These are phyloP conservation scores for Hepsetus odoe DNA, from an alignment of 2,113 vertebrate species.

Conservation along the genomic window DNA sequence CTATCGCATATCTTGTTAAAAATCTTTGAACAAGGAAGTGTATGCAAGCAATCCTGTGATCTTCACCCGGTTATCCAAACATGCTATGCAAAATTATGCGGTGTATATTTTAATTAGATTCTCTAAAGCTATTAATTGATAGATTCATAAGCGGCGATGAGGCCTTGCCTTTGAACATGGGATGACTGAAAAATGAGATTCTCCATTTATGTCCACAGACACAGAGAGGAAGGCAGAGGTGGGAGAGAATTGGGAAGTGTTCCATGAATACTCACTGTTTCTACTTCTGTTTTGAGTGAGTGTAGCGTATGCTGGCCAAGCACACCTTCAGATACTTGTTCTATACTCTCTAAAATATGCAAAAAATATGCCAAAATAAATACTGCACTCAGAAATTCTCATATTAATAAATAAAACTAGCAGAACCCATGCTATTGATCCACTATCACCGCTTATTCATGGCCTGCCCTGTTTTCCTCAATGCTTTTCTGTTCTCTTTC, in stretches of 20 bases:
- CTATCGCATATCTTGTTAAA: too few species aligned
- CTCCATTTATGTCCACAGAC: neutral
- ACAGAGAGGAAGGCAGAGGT: neutral
- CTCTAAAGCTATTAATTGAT: neutral
- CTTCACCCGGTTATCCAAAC: neutral
- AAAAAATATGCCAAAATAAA: neutral
- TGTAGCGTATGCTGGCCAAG: too few species aligned
- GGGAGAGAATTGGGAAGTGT: too few species aligned
- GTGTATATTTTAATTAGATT: neutral
- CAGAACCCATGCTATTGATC: neutral
- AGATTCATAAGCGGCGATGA: neutral
- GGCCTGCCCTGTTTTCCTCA: neutral
- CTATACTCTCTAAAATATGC: too few species aligned
- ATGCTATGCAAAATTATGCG: neutral
- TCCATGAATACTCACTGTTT: too few species aligned
- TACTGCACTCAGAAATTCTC: neutral
- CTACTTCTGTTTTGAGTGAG: too few species aligned
- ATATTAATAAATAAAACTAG: neutral
- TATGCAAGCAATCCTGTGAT: neutral
- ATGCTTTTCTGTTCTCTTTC: neutral
- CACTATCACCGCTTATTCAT: neutral
- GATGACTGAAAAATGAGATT: neutral
- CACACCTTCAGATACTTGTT: too few species aligned
- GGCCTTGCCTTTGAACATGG: neutral
- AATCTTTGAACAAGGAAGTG: neutral